These are phyloP conservation scores for Tetranychus truncatus DNA, from an alignment of 2,888 invertebrate species.

Conservation along the genomic window DNA sequence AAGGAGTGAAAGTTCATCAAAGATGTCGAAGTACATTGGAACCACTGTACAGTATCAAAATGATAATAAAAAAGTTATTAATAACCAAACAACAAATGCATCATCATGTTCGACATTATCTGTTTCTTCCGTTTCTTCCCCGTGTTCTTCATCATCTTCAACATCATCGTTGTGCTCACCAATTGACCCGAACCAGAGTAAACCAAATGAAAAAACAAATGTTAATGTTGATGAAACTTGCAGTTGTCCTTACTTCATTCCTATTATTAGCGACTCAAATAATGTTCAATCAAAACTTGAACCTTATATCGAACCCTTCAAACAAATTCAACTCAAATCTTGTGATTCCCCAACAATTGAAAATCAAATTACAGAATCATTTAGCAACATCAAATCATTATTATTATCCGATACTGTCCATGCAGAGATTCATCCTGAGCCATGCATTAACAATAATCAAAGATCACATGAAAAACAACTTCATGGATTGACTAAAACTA, in stretches of 20 bases:
- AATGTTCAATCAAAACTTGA: neutral
- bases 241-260: neutral
- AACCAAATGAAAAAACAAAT: neutral
- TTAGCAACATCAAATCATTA: neutral
- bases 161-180: neutral
- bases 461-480: neutral
- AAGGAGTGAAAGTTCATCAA: neutral
- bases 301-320: neutral
- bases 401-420: neutral
- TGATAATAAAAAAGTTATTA: neutral
- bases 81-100: neutral
- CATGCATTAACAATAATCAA: neutral
- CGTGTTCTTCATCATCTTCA: conserved; percentile 8
- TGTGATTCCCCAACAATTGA: neutral
- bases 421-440: neutral
- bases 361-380: neutral
- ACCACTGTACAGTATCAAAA: neutral
- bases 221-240: neutral
- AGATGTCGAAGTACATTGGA: neutral
- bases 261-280: neutral
- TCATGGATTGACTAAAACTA: neutral
- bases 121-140: neutral
- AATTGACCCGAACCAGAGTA: neutral
- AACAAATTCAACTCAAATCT: neutral
- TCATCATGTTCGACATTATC: neutral